A percentile compares a stretch with the other conserved stretches of the same genome.
Conservation (phyloP, 2,888 invertebrate species). For the Dynastes maya region DNA sequence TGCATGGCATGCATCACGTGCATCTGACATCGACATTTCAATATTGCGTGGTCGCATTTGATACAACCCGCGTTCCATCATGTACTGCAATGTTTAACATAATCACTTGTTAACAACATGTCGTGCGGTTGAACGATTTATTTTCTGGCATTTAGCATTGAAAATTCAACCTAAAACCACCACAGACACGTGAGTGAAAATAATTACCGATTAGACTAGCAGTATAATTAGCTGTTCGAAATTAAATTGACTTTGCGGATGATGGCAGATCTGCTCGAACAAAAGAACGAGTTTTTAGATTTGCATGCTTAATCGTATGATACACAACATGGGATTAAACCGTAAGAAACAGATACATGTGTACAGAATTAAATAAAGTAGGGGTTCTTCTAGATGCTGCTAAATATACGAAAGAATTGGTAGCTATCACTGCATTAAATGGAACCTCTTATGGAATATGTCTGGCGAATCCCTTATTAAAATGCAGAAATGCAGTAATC, state of each 20-base stretch:
- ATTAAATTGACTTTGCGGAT: background rate
- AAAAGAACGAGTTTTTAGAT: background rate
- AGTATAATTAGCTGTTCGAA: background rate
- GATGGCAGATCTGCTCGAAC: no score
- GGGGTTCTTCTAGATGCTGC: no score
- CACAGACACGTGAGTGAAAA: background rate
- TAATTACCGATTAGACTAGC: background rate
- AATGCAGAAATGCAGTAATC: no score
- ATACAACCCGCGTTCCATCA: slow-evolving; percentile 14
- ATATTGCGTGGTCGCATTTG: slow-evolving; percentile 37
- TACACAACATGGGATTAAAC: no score
- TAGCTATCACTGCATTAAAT: no score
- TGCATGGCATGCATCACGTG: slow-evolving; percentile 36
- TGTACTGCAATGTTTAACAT: slow-evolving; percentile 31
- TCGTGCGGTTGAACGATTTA: slow-evolving; percentile 37
- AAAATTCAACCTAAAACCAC: background rate
- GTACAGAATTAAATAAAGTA: no score
- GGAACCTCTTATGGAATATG: no score
- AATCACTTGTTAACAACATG: slow-evolving; percentile 41
- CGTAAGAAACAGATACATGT: no score
- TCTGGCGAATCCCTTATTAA: no score
- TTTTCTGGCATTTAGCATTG: background rate
- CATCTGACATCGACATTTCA: slow-evolving; percentile 46
- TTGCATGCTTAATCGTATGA: no score
- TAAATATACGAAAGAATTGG: no score